Conservation (phyloP, 2,113 vertebrate species). For the Terrapene triunguis region DNA sequence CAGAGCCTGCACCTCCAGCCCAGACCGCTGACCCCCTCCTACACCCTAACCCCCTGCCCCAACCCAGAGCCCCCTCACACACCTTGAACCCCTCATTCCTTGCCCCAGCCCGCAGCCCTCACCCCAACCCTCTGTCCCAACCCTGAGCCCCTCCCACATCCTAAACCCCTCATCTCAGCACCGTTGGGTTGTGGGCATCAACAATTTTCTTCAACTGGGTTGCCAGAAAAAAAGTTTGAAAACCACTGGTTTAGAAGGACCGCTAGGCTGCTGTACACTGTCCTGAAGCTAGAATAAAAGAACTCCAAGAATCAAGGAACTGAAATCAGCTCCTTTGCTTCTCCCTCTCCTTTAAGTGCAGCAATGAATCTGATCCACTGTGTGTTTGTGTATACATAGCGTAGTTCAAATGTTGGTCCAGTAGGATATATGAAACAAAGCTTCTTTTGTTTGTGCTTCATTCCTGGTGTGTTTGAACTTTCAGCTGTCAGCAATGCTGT, state of each 20-base stretch:
- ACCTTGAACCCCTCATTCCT: too few relatives aligned
- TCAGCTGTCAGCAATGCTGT: neutral
- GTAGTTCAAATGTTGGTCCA: neutral
- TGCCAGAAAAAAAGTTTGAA: neutral
- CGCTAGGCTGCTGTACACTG: neutral
- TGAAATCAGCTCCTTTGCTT: neutral
- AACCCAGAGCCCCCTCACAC: too few relatives aligned
- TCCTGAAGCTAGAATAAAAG: neutral
- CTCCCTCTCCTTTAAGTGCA: neutral
- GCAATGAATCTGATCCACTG: neutral
- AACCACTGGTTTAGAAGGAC: neutral
- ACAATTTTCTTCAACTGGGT: too few relatives aligned
- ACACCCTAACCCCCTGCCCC: too few relatives aligned
- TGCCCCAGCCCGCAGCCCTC: too few relatives aligned
- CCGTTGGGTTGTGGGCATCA: too few relatives aligned
- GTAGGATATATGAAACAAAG: neutral
- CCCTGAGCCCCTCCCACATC: too few relatives aligned
- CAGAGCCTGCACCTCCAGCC: too few relatives aligned
- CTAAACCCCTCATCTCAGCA: too few relatives aligned
- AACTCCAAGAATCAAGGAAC: neutral
- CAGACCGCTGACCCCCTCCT: too few relatives aligned
- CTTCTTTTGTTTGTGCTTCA: neutral
- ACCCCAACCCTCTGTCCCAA: too few relatives aligned
- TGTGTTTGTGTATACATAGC: neutral
- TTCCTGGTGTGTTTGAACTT: neutral